Evolutionary conservation across 2,113 vertebrate genomes (phyloP).

Genomic region (Amia ocellicauda): DNA sequence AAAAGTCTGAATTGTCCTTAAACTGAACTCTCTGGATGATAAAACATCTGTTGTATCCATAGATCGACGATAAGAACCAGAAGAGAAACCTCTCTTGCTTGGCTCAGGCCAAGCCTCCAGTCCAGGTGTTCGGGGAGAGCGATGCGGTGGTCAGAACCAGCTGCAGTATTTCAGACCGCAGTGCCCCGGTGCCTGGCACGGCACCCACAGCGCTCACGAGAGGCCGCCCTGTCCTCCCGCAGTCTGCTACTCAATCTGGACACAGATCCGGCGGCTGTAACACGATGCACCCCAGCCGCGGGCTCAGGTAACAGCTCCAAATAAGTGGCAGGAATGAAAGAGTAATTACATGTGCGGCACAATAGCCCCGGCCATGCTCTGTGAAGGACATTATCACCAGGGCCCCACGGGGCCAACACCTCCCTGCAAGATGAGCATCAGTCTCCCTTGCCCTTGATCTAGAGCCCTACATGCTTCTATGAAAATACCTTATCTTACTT

Average conservation of each 20-base stretch:
- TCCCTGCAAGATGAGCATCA: no score
- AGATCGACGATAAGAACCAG: no score
- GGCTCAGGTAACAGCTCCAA: background rate
- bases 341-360: slow-evolving; percentile 20
- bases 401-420: background rate
- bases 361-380: background rate
- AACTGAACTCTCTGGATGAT: no score
- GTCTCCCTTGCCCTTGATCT: no score
- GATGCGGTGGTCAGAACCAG: no score
- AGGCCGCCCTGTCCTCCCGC: background rate
- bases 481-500: no score
- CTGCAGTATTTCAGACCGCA: background rate
- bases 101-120: no score
- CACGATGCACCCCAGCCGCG: background rate
- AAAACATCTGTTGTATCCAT: no score
- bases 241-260: background rate
- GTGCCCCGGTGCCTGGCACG: background rate
- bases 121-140: no score
- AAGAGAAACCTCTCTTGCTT: no score
- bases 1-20: no score
- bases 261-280: background rate
- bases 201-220: background rate
- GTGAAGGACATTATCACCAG: background rate
- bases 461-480: no score
- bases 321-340: slow-evolving; percentile 3